Base-by-base conservation (phyloP, 2,888 invertebrate species). In the Cerastis leucographa region DNA sequence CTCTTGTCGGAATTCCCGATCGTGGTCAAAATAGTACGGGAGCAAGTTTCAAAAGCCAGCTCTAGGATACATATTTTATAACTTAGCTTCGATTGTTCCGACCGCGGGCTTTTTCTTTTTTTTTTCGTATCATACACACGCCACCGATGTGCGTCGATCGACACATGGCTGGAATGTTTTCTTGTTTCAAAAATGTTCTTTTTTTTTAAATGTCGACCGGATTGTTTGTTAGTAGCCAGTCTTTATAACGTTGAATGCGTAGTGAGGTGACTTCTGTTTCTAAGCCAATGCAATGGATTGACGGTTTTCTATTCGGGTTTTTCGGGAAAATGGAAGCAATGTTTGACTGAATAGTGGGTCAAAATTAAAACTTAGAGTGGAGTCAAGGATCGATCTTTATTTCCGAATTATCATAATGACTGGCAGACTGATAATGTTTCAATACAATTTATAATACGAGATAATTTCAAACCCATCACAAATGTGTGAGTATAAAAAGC, bases 1-100 rank as follows among this genome's bases (percentile, higher is more conserved):
- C 93, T 90, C 91, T 90, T 91, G 93, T 90, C 92, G 90, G 91
- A 92, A 94, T 95, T 93, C 92, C 94, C 94, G 91, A 96, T 96
- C 94, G 96, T 92, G 96, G 96, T 96, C 94, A 94, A 94, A 95
- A 94, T 93, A 94, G 94, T 93, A 92, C 93, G 92, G 91, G 93
- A 89, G 92, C 93, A 94, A 94, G 94, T 95, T 95, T 93, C 91
- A 94, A 96, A 96, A 95, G 95, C 96, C 94, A 92, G 93, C 91
- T 87, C 88, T 91, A 90, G 92, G 90, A 94, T 96, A 94, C 96
- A 96, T 96, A 96, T 96, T 96, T 96, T 96, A 96, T 96, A 96
- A 95, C 94, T 94, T 93, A 93, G 93, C 95, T 96, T 96, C 96
- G 96, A 96, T 96, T 96, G 96, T 96, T 96, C 96, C 94, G 94